These are phyloP conservation scores for Pinna nobilis DNA, from an alignment of 1,140 invertebrate genomes.

Conservation along the genomic window DNA sequence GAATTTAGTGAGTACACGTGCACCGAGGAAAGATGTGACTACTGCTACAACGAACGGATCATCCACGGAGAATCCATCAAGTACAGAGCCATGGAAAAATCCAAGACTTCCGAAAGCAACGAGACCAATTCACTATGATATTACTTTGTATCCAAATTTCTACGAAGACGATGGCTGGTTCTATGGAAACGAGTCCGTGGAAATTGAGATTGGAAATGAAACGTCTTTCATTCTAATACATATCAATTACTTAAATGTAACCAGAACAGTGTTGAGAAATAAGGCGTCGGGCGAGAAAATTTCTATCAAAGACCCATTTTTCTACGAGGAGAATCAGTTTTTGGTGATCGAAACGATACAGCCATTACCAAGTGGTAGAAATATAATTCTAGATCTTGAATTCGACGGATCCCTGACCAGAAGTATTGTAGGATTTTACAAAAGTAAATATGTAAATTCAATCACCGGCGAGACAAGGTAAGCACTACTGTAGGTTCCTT, in stretches of 20 bases:
- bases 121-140: constrained; percentile 83
- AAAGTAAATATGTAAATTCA: constrained; percentile 82
- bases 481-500: too few relatives aligned
- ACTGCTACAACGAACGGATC: neutral
- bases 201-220: constrained; percentile 59
- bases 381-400: constrained; percentile 72
- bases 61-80: constrained; percentile 25
- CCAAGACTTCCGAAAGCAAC: constrained; percentile 81
- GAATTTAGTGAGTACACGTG: neutral
- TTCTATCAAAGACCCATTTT: constrained; percentile 71
- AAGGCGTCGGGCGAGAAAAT: constrained; percentile 46
- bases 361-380: constrained; percentile 72
- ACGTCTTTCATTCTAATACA: constrained; percentile 75
- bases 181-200: constrained; percentile 68
- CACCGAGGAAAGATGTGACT: neutral
- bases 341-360: constrained; percentile 78
- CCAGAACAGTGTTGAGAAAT: constrained; percentile 50
- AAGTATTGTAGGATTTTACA: constrained; percentile 86
- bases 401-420: constrained; percentile 82
- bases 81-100: constrained; percentile 70
- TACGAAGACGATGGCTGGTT: constrained; percentile 62
- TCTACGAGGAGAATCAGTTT: constrained; percentile 80
- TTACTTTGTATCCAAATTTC: constrained; percentile 83
- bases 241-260: constrained; percentile 71
- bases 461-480: constrained; percentile 73